Evolutionary conservation across 2,113 vertebrate genomes (phyloP).

Genomic region (Onychostoma macrolepis): DNA sequence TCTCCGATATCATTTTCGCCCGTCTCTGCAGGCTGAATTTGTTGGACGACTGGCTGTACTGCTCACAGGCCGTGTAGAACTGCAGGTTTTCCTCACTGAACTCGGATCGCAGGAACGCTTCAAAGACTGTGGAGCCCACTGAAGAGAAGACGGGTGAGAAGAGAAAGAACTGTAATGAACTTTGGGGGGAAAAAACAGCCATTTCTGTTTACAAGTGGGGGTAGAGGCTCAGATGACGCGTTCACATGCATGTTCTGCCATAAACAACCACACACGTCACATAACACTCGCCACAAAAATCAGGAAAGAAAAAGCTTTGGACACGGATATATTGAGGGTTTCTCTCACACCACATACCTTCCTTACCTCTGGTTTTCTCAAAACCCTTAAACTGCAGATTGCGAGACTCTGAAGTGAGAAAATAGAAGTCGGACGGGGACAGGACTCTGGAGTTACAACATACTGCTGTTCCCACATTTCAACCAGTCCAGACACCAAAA

Average conservation of each 20-base stretch:
- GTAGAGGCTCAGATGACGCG: constrained; percentile 35
- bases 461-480: constrained; percentile 29
- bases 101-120: constrained; percentile 89
- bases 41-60: constrained; percentile 88
- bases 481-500: background rate
- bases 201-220: background rate
- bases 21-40: constrained; percentile 82
- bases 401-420: constrained; percentile 33
- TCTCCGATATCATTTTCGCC: constrained; percentile 85
- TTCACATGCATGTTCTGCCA: constrained; percentile 10
- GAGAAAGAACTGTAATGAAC: constrained; percentile 13
- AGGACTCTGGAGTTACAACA: constrained; percentile 45
- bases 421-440: background rate
- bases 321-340: background rate
- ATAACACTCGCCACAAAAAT: background rate
- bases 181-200: background rate
- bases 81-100: constrained; percentile 97
- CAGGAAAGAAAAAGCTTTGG: background rate
- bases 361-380: background rate
- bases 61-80: constrained; percentile 92
- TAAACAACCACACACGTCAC: background rate
- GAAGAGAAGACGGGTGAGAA: background rate
- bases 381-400: constrained; percentile 9
- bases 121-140: constrained; percentile 81
- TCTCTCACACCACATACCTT: background rate